These are phyloP conservation scores for Ptychoptera contaminata DNA, from an alignment of 2,888 invertebrate species.

Conservation along the genomic window DNA sequence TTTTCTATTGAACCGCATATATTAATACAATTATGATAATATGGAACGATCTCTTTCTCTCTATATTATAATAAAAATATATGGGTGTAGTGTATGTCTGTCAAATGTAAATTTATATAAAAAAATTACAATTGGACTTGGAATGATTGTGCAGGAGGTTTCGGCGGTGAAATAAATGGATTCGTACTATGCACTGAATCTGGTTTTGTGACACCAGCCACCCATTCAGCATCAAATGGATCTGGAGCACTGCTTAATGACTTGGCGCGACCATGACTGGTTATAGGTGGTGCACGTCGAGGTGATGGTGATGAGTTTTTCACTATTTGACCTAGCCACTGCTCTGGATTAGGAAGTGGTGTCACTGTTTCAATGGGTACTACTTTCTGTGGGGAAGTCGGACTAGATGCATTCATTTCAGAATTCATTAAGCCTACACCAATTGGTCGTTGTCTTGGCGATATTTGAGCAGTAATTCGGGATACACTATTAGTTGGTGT, in stretches of 20 bases:
- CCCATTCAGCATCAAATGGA: slow-evolving; percentile 80
- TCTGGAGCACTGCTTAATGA: slow-evolving; percentile 42
- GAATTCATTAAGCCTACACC: slow-evolving; percentile 16
- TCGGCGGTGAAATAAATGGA: slow-evolving; percentile 32
- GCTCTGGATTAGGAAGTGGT: slow-evolving; percentile 61
- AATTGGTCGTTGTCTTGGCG: slow-evolving; percentile 45
- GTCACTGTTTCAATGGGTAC: slow-evolving; percentile 28
- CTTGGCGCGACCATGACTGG: slow-evolving; percentile 39
- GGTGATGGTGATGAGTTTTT: slow-evolving; percentile 39
- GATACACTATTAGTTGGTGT: slow-evolving; percentile 10
- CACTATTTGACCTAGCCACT: slow-evolving; percentile 64
- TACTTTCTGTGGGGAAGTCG: slow-evolving; percentile 15
- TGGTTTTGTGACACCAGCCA: slow-evolving; percentile 40
- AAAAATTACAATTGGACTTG: slow-evolving; percentile 27
- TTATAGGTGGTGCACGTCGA: slow-evolving; percentile 38
- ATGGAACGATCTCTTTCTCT: no score
- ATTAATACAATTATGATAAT: no score
- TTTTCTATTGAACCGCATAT: no score
- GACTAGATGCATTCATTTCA: slow-evolving; percentile 14
- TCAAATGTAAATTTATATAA: background rate
- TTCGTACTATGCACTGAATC: slow-evolving; percentile 32
- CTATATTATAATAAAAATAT: no score
- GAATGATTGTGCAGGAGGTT: slow-evolving; percentile 30
- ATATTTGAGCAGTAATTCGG: slow-evolving; percentile 26
- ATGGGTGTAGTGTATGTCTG: background rate